Evolutionary conservation across 2,797 vertebrate genomes (phyloP).

Genomic region (Molothrus ater): DNA sequence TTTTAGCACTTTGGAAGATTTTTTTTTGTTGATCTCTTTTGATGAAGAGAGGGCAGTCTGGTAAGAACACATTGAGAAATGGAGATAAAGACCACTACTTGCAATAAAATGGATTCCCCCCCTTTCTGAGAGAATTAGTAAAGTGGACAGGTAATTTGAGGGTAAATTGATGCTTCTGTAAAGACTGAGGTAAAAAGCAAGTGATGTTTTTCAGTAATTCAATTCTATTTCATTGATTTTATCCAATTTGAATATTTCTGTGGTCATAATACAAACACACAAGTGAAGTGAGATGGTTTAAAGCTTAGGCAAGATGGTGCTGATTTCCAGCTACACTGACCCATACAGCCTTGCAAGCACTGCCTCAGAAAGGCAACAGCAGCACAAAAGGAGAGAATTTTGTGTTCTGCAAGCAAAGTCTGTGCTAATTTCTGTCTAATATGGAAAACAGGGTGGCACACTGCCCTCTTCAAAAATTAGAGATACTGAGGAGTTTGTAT

Average conservation of each 20-base stretch:
- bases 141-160: neutral
- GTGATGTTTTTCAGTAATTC: neutral
- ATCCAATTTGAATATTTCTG: neutral
- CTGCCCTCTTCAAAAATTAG: neutral
- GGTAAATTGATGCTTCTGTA: neutral
- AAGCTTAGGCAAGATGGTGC: neutral
- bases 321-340: neutral
- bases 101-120: neutral
- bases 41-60: neutral
- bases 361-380: neutral
- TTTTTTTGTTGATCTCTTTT: neutral
- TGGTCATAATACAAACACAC: neutral
- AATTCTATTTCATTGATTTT: neutral
- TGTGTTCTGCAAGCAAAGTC: neutral
- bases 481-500: neutral
- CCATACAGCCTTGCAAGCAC: fast-evolving
- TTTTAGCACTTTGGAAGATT: neutral
- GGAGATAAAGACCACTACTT: neutral
- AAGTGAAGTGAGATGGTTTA: neutral
- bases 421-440: neutral
- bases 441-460: fast-evolving
- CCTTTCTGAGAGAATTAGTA: neutral
- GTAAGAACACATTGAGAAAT: neutral
- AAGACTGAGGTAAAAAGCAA: neutral
- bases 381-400: neutral